These are phyloP conservation scores for Nettapus auritus DNA, from an alignment of 2,113 vertebrate species.

Conservation along the genomic window DNA sequence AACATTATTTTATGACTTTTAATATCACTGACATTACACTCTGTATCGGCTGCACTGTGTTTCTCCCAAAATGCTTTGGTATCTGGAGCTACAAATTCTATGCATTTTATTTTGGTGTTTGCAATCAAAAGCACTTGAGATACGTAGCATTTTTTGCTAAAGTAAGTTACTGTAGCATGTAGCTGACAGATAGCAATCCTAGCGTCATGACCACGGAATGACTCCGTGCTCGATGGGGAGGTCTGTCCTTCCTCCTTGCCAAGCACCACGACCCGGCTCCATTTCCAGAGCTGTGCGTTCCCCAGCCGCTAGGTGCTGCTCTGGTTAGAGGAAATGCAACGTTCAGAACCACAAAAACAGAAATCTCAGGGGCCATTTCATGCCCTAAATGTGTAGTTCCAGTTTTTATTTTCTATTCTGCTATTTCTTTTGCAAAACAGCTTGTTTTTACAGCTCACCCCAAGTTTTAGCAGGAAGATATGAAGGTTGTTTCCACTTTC, in stretches of 20 bases:
- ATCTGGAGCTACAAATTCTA: not conserved
- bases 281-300: not conserved
- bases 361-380: not conserved
- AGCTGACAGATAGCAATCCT: not conserved
- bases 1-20: not conserved
- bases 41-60: not conserved
- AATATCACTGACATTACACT: not conserved
- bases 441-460: not conserved
- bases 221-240: not conserved
- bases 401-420: not conserved
- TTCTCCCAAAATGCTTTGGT: not conserved
- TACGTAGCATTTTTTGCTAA: too few relatives aligned
- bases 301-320: constrained; percentile 64
- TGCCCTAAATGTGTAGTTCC: not conserved
- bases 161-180: not conserved
- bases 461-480: not conserved
- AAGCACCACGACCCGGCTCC: not conserved
- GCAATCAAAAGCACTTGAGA: not conserved
- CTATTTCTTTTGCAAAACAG: not conserved
- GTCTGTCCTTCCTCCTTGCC: not conserved
- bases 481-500: not conserved
- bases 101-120: not conserved
- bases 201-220: not conserved
- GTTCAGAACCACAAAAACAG: not conserved
- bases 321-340: constrained; percentile 5